phyloP scores from a whole-genome alignment of 1,140 invertebrate genomes.

The Solen grandis region DNA sequence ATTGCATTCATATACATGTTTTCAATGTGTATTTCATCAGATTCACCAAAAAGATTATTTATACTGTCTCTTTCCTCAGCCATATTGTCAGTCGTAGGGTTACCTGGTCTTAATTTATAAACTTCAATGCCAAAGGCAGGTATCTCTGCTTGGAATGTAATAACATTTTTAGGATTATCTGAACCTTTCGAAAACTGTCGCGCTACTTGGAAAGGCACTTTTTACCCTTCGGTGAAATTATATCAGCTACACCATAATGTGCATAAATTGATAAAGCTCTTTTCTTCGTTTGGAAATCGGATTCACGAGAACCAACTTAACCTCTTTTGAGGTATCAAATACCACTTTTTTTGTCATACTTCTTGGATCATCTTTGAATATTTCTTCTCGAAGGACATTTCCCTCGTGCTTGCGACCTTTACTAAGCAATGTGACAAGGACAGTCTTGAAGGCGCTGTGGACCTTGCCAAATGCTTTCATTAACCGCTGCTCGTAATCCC shows the following conservation, averaged over 20 bases:
- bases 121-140: slow-evolving; percentile 43
- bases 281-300: slow-evolving; percentile 24
- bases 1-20: slow-evolving; percentile 32
- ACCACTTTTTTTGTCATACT: slow-evolving; percentile 7
- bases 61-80: neutral
- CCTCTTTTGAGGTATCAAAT: neutral
- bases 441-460: slow-evolving; percentile 29
- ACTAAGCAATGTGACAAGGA: slow-evolving; percentile 17
- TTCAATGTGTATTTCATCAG: slow-evolving; percentile 11
- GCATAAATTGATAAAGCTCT: no score
- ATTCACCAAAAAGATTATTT: neutral
- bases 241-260: no score
- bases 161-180: neutral
- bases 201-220: slow-evolving; percentile 16
- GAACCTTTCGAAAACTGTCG: no score
- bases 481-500: slow-evolving; percentile 46
- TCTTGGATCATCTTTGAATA: slow-evolving; percentile 7
- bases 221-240: no score
- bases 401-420: slow-evolving; percentile 22
- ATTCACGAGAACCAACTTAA: slow-evolving; percentile 27
- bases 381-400: slow-evolving; percentile 13
- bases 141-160: slow-evolving; percentile 29
- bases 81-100: neutral
- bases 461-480: slow-evolving; percentile 18
- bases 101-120: slow-evolving; percentile 1